Percentiles rank a stretch among this genome's conserved stretches.
These are phyloP conservation scores for Campopleginae sp. DNA, from an alignment of 2,888 invertebrate species.

Conservation along the genomic window DNA sequence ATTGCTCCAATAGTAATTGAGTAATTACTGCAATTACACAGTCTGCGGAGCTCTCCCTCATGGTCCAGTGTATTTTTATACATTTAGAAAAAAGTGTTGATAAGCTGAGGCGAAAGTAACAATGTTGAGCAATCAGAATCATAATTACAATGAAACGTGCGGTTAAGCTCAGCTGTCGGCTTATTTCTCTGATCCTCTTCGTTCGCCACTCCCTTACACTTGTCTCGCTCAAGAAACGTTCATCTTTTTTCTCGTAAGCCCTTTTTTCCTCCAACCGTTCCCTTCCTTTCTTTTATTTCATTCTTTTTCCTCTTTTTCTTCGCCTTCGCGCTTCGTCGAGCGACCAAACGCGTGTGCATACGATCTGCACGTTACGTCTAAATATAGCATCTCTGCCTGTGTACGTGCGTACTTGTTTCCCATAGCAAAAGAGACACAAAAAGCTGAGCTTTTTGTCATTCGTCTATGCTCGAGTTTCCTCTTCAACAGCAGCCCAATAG, in stretches of 20 bases:
- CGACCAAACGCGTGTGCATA: constrained; percentile 43
- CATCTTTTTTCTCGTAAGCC: neutral
- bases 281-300: constrained; percentile 42
- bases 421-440: neutral
- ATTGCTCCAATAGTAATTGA: neutral
- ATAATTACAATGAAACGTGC: constrained; percentile 49
- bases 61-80: neutral
- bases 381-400: constrained; percentile 43
- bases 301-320: constrained; percentile 25
- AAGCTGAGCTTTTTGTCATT: constrained; percentile 27
- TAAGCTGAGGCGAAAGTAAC: constrained; percentile 9
- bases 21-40: neutral
- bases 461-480: constrained; percentile 30
- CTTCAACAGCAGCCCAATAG: neutral
- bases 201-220: constrained; percentile 58
- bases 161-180: constrained; percentile 50
- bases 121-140: constrained; percentile 33
- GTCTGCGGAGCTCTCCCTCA: neutral
- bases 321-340: constrained; percentile 47
- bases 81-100: constrained; percentile 13
- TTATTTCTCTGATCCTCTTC: constrained; percentile 56
- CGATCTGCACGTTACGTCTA: constrained; percentile 53
- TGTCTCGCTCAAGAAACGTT: constrained; percentile 43
- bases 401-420: neutral
- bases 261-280: constrained; percentile 15